Percentiles rank a stretch among this genome's conserved stretches.
phyloP scores from a whole-genome alignment of 2,797 vertebrate species.

The Tapirus indicus region DNA sequence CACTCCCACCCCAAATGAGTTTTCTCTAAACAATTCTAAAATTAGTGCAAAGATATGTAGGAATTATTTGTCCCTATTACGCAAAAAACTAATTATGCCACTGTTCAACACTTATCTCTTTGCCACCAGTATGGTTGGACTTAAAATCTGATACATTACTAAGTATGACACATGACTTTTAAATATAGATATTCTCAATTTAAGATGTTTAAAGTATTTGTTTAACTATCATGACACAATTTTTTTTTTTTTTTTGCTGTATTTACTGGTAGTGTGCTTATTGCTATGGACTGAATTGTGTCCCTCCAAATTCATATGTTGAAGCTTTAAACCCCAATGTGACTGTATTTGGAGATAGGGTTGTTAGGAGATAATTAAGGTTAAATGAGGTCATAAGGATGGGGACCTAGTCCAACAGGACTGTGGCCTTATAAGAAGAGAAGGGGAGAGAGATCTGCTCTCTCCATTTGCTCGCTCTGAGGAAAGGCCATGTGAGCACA shows the following conservation, averaged over 20 bases:
- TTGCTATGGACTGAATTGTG: background rate
- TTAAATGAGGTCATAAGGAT: background rate
- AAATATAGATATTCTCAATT: conserved; percentile 16
- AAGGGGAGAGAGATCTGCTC: background rate
- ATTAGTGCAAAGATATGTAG: background rate
- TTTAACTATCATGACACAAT: background rate
- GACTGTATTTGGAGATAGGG: background rate
- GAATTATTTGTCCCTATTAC: background rate
- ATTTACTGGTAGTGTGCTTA: background rate
- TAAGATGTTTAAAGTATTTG: conserved; percentile 26
- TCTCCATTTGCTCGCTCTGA: background rate
- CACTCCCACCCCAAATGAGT: background rate
- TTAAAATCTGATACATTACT: conserved; percentile 32
- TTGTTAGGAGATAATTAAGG: background rate
- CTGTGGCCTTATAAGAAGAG: background rate
- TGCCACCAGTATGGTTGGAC: background rate
- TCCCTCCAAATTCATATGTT: background rate
- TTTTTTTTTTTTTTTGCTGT: background rate
- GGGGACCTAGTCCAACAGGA: background rate
- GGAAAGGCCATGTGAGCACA: background rate
- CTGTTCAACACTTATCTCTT: background rate
- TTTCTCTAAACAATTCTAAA: conserved; percentile 54
- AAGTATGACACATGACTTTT: conserved; percentile 18
- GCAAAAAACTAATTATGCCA: conserved; percentile 19
- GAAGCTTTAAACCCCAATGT: background rate